Evolutionary conservation across 2,797 vertebrate genomes (phyloP), one percentile per base, ranked within the genome.

Genomic region (Xiphorhynchus erythropygius): DNA sequence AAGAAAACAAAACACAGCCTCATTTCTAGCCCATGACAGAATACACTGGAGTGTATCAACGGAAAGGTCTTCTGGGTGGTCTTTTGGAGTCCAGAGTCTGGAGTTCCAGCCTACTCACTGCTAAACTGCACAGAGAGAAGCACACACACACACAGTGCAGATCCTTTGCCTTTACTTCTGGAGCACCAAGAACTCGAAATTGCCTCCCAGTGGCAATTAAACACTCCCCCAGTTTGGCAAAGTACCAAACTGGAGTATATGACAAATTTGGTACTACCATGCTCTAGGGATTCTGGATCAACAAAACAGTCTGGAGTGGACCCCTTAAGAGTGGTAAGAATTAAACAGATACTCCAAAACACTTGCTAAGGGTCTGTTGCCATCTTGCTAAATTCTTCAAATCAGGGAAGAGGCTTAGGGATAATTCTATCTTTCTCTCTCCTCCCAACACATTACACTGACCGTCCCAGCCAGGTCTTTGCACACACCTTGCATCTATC

Each of bases 41-140:
- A 92, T 68, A 76, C 53, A 50, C 62, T 30, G 80, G 79, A 88
- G 79, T 81, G 22, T 90, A 88, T 91, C 82, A 86, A 78, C 2
- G 2, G 65, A 81, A 88, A 93, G 91, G 91, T 93, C 85, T 94
- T 93, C 89, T 95, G 87, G 90, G 92, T 94, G 92, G 93, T 94
- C 96, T 85, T 82, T 19, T 24, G 37, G 39, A 87, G 52, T 39
- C 44, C 79, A 47, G 57, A 77, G 41, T 83, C 80, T 71, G 75
- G 84, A 94, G 71, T 59, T 92, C 75, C 87, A 85, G 64, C 81
- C 67, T 35, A 35, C 37, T 92, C 64, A 52, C 2, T 10, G 68
- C 57, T 90, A 57, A 92, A 65, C 5, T 80, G 60, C 56, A 60
- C 6, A 35, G 64, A 78, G 55, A 71, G 70, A 88, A 96, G 65